Base-by-base conservation (phyloP, 2,113 vertebrate genomes). In the Clupea harengus region DNA sequence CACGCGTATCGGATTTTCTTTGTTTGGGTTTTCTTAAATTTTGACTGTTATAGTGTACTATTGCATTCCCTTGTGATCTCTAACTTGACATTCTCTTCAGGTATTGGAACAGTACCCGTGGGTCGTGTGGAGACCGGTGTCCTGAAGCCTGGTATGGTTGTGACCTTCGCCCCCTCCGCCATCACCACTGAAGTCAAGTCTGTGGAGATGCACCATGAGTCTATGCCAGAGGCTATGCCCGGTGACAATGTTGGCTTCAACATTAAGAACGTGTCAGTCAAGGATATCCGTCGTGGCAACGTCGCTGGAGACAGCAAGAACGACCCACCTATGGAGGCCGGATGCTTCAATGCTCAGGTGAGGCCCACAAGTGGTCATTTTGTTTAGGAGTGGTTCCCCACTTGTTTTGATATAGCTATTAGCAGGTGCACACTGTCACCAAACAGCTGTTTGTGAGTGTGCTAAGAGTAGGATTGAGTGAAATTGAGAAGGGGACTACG, bases 141-240 rank as follows among this genome's bases (percentile, higher is more conserved):
- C 22, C 89, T 96, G 44, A 95, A 96, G 92, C 91, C 95, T 1
- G 93, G 93, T 3, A 96, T 94, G 88, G 88, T 96, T 0, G 95
- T 96, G 85, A 96, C 94, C 82, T 96, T 96, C 0, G 95, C 95
- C 81, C 95, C 95, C 1, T 88, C 91, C 75, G 92, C 90, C 64
- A 89, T 95, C 88, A 95, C 94, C 92, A 96, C 95, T 92, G 95
- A 96, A 88, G 95, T 96, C 0, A 96, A 96, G 91, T 96, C 95
- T 0, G 95, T 96, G 81, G 95, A 96, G 88, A 96, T 96, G 95
- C 95, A 96, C 92, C 95, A 96, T 54, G 95, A 96, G 91, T 93
- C 94, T 54, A 91, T 96, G 81, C 72, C 91, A 0, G 94, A 95
- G 88, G 95, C 95, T 0, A 44, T 92, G 0, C 95, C 95, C 0